phyloP scores from a whole-genome alignment of 1,140 invertebrate species.

The Battus philenor region DNA sequence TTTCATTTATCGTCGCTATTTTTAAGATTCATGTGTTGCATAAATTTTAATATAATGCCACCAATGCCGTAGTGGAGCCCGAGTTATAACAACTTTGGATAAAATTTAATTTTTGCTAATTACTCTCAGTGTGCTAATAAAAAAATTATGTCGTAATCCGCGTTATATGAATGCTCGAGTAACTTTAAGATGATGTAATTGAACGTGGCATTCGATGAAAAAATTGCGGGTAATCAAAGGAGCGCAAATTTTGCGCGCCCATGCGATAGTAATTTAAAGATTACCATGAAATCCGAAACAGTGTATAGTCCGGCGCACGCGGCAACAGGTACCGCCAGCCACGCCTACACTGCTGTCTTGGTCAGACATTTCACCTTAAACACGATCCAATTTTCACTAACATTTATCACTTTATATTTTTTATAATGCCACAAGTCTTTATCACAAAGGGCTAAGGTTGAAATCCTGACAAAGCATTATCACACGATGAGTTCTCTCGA shows the following conservation, averaged over 20 bases:
- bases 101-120: constrained; percentile 7
- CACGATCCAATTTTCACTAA: constrained; percentile 13
- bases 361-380: constrained; percentile 45
- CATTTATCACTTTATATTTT: constrained; percentile 2
- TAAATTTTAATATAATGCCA: not conserved
- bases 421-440: constrained; percentile 18
- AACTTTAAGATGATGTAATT: constrained; percentile 16
- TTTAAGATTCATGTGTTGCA: not conserved
- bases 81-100: not conserved
- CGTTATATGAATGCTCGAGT: constrained; percentile 7
- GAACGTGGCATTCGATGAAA: constrained; percentile 5
- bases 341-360: constrained; percentile 42
- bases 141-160: constrained; percentile 7
- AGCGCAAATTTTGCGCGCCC: constrained; percentile 17
- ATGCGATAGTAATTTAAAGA: constrained; percentile 25
- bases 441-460: constrained; percentile 27
- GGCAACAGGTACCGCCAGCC: constrained; percentile 46
- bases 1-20: too few species aligned
- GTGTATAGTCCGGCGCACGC: constrained; percentile 61
- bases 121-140: not conserved
- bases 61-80: not conserved
- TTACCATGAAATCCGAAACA: constrained; percentile 68
- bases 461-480: constrained; percentile 18
- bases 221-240: not conserved
- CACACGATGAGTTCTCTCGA: constrained; percentile 34